Percentiles rank a stretch among this genome's conserved stretches.
Conservation (phyloP, 1,140 invertebrate genomes). For the Tetramorium parvispinum region DNA sequence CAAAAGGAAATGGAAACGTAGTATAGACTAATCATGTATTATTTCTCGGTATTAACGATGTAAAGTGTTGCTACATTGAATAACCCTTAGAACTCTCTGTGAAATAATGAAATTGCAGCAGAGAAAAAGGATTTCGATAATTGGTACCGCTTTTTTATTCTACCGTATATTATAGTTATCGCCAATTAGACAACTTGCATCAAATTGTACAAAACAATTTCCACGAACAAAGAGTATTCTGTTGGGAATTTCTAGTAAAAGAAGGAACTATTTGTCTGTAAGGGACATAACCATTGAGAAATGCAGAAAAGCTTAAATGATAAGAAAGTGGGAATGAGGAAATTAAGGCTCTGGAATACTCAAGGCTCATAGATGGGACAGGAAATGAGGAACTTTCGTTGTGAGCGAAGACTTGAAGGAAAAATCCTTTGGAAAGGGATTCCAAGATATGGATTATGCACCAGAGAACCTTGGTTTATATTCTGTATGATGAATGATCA, state of each 20-base stretch:
- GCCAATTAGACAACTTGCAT: not conserved
- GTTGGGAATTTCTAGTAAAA: not conserved
- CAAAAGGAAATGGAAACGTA: slow-evolving; percentile 37
- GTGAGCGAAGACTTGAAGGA: slow-evolving; percentile 15
- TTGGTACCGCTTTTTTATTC: not conserved
- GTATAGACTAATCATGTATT: slow-evolving; percentile 33
- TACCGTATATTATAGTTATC: not conserved
- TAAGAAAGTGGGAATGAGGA: slow-evolving; percentile 48
- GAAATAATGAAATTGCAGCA: slow-evolving; percentile 14
- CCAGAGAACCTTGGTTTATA: slow-evolving; percentile 15
- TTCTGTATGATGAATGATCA: slow-evolving; percentile 17
- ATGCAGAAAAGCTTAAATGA: slow-evolving; percentile 39
- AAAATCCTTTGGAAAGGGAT: slow-evolving; percentile 25
- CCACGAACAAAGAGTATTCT: not conserved
- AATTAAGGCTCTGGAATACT: slow-evolving; percentile 50
- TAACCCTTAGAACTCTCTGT: not conserved
- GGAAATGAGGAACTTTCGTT: slow-evolving; percentile 42
- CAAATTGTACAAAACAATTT: not conserved
- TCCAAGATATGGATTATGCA: slow-evolving; percentile 23
- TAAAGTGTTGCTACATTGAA: not conserved
- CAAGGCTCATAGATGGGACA: slow-evolving; percentile 35
- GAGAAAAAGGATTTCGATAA: not conserved
- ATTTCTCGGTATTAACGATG: not conserved
- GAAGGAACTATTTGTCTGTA: not conserved
- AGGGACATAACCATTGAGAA: slow-evolving; percentile 12